Conservation (phyloP, 2,113 vertebrate genomes). For the Bambusicola thoracicus region DNA sequence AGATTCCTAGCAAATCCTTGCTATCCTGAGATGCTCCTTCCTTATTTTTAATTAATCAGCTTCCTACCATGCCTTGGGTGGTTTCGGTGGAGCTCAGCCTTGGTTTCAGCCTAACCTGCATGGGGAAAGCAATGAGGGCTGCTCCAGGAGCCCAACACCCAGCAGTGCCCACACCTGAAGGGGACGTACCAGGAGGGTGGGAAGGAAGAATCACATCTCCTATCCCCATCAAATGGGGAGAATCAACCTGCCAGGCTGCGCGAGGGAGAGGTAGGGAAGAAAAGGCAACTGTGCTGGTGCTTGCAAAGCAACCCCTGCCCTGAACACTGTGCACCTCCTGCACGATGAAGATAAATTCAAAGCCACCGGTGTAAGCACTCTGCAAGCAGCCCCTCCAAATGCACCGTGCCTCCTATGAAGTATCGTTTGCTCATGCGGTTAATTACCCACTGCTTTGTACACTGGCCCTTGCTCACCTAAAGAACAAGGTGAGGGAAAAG, state of each 20-base stretch:
- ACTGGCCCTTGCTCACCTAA: not conserved
- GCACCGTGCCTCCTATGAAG: slow-evolving; percentile 29
- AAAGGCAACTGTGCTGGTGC: not conserved
- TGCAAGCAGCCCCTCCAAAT: slow-evolving; percentile 28
- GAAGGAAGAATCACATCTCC: not conserved
- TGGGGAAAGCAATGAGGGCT: not conserved
- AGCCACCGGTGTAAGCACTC: slow-evolving; percentile 20
- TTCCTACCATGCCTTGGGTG: not conserved
- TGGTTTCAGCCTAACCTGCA: not conserved
- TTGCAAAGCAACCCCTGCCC: not conserved
- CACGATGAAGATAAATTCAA: slow-evolving; percentile 55
- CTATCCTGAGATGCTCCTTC: not conserved
- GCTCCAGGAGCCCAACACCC: not conserved
- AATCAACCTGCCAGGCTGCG: not conserved
- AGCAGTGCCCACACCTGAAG: not conserved
- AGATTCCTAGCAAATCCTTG: not conserved
- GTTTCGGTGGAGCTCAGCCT: not conserved
- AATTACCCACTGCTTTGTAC: slow-evolving; percentile 30
- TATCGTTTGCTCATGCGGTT: not conserved
- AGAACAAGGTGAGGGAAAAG: not conserved
- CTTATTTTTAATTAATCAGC: not conserved
- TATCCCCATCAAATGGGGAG: fast-evolving
- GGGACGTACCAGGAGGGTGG: fast-evolving
- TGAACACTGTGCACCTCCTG: slow-evolving; percentile 39
- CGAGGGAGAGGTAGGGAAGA: not conserved